A percentile compares a stretch with the other conserved stretches of the same genome.
phyloP scores from a whole-genome alignment of 1,140 invertebrate genomes.

The Metaphire vulgaris region DNA sequence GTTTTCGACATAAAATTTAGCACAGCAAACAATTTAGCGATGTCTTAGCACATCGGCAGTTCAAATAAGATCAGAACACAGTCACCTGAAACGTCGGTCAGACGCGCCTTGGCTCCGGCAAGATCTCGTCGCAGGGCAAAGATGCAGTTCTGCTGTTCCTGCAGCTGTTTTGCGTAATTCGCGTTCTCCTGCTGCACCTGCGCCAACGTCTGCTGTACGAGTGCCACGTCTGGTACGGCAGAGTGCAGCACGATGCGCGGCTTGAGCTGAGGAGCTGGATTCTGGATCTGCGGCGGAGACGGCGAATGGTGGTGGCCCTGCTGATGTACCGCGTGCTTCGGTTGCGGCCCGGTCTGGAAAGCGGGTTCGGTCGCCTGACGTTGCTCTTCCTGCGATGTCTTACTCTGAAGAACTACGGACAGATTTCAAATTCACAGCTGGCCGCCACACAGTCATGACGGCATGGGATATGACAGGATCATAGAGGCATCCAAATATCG shows the following conservation, averaged over 20 bases:
- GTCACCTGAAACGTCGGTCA: slow-evolving; percentile 49
- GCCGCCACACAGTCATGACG: too few species aligned
- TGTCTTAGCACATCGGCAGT: too few species aligned
- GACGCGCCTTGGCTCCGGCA: slow-evolving; percentile 45
- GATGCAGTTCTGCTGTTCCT: slow-evolving; percentile 47
- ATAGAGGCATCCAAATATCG: too few species aligned
- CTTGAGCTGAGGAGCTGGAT: background rate
- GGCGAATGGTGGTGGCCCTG: background rate
- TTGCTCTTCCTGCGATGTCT: too few species aligned
- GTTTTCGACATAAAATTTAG: too few species aligned
- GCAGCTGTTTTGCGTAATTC: background rate
- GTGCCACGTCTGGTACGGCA: background rate
- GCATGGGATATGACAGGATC: too few species aligned
- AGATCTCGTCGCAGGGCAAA: slow-evolving; percentile 45
- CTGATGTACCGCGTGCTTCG: too few species aligned
- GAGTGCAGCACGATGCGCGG: background rate
- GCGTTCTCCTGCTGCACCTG: background rate
- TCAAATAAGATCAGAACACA: background rate
- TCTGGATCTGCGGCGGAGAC: background rate
- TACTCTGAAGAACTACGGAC: too few species aligned
- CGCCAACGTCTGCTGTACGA: background rate
- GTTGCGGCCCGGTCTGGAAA: too few species aligned
- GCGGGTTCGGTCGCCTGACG: too few species aligned
- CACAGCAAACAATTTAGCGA: too few species aligned
- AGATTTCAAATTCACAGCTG: too few species aligned